Conservation (phyloP, 2,113 vertebrate species). For the Odocoileus virginianus region DNA sequence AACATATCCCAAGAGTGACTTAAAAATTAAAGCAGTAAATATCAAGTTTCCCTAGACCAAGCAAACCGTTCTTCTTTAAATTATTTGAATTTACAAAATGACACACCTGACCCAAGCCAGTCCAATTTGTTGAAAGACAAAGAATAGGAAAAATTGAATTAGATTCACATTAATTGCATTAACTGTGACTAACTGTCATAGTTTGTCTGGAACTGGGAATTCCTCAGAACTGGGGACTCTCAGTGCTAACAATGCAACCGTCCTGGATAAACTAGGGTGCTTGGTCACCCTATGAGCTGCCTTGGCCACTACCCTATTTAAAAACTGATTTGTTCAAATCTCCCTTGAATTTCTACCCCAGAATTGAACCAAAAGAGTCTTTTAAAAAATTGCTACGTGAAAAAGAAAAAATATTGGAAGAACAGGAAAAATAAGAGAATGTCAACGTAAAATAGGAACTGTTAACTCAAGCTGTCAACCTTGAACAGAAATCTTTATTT, state of each 20-base stretch:
- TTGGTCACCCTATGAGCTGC: background rate
- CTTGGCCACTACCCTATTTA: background rate
- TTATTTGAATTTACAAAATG: background rate
- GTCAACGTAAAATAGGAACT: background rate
- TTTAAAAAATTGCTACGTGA: background rate
- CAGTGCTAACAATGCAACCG: background rate
- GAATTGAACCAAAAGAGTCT: background rate
- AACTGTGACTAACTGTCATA: background rate
- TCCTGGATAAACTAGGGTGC: background rate
- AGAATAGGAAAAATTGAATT: background rate
- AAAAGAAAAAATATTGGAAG: background rate
- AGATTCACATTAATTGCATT: background rate
- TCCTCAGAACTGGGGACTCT: background rate
- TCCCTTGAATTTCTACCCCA: background rate
- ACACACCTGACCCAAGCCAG: background rate
- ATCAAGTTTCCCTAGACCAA: background rate
- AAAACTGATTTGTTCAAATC: background rate
- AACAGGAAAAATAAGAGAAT: background rate
- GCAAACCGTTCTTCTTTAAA: background rate
- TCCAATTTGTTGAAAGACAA: background rate
- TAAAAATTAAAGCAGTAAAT: background rate
- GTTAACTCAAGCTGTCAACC: background rate
- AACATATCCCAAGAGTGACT: background rate
- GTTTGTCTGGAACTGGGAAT: background rate
- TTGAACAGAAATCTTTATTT: conserved; percentile 32